These are phyloP conservation scores for Apogon talboti DNA, from an alignment of 2,797 vertebrate genomes.

Conservation along the genomic window DNA sequence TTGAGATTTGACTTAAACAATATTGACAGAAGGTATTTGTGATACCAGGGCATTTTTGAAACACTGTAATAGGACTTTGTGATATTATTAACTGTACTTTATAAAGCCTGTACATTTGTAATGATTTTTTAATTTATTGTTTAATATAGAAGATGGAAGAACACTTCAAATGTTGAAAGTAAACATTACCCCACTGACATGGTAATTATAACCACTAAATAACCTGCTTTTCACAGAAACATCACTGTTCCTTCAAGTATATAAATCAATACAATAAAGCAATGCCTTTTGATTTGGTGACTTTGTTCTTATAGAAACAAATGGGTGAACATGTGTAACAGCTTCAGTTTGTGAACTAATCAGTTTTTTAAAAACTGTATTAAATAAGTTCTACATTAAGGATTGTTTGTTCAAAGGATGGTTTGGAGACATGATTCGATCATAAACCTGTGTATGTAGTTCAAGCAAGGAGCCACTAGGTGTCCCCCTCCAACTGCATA, in stretches of 20 bases:
- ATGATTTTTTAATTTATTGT: slow-evolving; percentile 73
- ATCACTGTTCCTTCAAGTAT: slow-evolving; percentile 64
- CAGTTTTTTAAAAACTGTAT: no score
- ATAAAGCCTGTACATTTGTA: slow-evolving; percentile 77
- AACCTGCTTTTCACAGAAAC: slow-evolving; percentile 73
- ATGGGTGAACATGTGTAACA: not conserved
- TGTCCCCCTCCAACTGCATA: slow-evolving; percentile 3
- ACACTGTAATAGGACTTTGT: slow-evolving; percentile 70
- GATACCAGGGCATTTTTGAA: slow-evolving; percentile 75
- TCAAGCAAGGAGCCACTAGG: slow-evolving; percentile 20
- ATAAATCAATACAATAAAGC: slow-evolving; percentile 71
- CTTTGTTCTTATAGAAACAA: slow-evolving; percentile 22
- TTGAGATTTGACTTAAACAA: slow-evolving; percentile 40
- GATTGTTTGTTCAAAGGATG: no score
- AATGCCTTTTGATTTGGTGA: slow-evolving; percentile 51
- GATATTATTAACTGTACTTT: slow-evolving; percentile 74
- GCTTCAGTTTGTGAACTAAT: no score
- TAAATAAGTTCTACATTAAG: no score
- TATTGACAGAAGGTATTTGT: slow-evolving; percentile 64
- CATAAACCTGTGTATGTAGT: not conserved
- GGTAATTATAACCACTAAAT: slow-evolving; percentile 59
- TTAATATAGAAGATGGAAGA: slow-evolving; percentile 57
- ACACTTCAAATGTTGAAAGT: slow-evolving; percentile 52
- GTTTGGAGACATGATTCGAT: no score
- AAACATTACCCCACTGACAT: slow-evolving; percentile 47